Evolutionary conservation across 2,797 vertebrate genomes (phyloP).

Genomic region (Acrossocheilus wenchowensis): DNA sequence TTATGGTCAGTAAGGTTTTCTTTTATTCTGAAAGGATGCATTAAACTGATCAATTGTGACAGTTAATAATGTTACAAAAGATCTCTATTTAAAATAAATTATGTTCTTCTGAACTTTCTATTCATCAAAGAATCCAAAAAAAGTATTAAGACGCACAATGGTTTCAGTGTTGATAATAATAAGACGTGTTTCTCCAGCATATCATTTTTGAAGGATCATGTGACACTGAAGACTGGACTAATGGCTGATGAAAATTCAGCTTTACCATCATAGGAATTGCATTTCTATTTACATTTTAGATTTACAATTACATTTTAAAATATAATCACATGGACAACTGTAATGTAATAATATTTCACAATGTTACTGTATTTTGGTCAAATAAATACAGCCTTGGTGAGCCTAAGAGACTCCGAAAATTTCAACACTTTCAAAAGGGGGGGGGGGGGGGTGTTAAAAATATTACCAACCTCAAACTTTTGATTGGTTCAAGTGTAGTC

Average conservation of each 20-base stretch:
- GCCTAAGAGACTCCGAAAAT: no score
- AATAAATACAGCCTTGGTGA: no score
- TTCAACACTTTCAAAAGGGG: no score
- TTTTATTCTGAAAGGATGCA: background rate
- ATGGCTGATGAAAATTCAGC: no score
- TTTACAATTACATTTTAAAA: background rate
- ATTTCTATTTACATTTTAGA: no score
- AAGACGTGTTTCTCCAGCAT: background rate
- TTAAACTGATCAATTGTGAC: background rate
- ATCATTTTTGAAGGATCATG: background rate
- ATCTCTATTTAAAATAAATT: background rate
- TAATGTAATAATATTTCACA: background rate
- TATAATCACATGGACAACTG: background rate
- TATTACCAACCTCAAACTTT: no score
- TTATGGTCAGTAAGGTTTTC: background rate
- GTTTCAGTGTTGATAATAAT: background rate
- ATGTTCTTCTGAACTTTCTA: background rate
- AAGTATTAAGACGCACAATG: background rate
- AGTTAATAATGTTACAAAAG: background rate
- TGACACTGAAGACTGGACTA: background rate
- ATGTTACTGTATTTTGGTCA: background rate
- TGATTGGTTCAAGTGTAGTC: no score
- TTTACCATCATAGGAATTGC: no score
- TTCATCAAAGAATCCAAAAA: background rate
- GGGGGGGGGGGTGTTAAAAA: no score